Conservation (phyloP, 1,140 invertebrate genomes). For the Aphelinus certus region DNA sequence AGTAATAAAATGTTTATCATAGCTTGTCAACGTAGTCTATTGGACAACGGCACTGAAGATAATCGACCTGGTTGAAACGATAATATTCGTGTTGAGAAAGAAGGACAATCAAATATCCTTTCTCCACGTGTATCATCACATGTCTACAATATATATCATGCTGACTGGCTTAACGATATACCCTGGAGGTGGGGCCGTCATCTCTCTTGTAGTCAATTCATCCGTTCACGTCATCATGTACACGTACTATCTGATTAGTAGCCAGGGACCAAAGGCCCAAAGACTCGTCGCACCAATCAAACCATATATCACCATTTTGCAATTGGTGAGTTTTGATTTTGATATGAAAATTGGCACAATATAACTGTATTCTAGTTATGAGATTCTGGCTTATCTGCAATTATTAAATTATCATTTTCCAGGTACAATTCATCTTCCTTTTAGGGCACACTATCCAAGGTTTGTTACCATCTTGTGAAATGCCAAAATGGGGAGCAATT, state of each 20-base stretch:
- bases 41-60: background rate
- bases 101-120: slow-evolving; percentile 72
- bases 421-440: slow-evolving; percentile 78
- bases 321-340: slow-evolving; percentile 50
- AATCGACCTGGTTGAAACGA: too few species aligned
- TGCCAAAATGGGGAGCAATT: slow-evolving; percentile 39
- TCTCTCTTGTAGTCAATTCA: slow-evolving; percentile 49
- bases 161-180: slow-evolving; percentile 72
- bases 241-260: slow-evolving; percentile 52
- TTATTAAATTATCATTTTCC: slow-evolving; percentile 4
- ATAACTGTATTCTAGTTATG: background rate
- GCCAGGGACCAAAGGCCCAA: slow-evolving; percentile 34
- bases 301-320: slow-evolving; percentile 56
- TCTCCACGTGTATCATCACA: slow-evolving; percentile 78
- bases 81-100: too few species aligned
- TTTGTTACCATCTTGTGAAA: slow-evolving; percentile 35
- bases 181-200: slow-evolving; percentile 49
- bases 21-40: slow-evolving; percentile 41
- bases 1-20: too few species aligned
- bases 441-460: slow-evolving; percentile 68
- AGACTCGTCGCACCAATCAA: slow-evolving; percentile 42
- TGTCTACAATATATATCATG: slow-evolving; percentile 65
- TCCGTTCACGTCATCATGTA: slow-evolving; percentile 57
- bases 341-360: background rate
- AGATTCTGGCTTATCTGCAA: too few species aligned